These are phyloP conservation scores for Sebastes minor DNA, from an alignment of 2,797 vertebrate species.

Conservation along the genomic window DNA sequence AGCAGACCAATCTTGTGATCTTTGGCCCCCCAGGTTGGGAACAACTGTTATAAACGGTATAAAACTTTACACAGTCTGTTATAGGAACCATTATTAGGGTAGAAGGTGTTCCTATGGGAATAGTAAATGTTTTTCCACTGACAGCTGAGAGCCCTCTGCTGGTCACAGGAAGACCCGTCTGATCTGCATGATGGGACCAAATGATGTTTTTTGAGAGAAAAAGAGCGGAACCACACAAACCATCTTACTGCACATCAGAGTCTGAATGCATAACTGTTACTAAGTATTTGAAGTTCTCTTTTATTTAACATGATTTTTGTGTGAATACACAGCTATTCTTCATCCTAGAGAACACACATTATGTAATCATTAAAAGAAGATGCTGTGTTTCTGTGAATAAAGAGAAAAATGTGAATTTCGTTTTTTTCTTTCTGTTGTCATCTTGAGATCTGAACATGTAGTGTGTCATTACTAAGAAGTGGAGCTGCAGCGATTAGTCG, in stretches of 20 bases:
- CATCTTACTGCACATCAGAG: background rate
- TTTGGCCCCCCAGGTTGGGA: too few relatives aligned
- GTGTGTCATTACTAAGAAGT: background rate
- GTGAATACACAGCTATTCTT: background rate
- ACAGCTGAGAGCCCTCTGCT: constrained; percentile 46
- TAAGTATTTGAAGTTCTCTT: background rate
- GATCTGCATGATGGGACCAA: background rate
- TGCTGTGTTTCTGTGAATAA: background rate
- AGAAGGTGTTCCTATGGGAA: background rate
- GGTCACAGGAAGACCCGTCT: constrained; percentile 1
- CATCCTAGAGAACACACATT: background rate
- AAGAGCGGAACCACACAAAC: background rate
- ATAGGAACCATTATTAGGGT: constrained; percentile 3
- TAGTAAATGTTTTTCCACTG: background rate
- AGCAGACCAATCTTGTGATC: too few relatives aligned
- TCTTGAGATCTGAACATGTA: background rate
- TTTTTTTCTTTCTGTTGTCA: background rate
- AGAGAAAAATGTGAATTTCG: background rate
- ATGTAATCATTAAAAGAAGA: background rate
- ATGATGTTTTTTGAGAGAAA: background rate
- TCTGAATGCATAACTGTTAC: background rate
- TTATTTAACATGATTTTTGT: background rate
- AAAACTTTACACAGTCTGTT: constrained; percentile 1
- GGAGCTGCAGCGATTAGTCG: too few relatives aligned
- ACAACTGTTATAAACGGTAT: background rate